A percentile compares a stretch with the other conserved stretches of the same genome.
phyloP scores from a whole-genome alignment of 2,888 invertebrate species.

The Mactromeris polynyma region DNA sequence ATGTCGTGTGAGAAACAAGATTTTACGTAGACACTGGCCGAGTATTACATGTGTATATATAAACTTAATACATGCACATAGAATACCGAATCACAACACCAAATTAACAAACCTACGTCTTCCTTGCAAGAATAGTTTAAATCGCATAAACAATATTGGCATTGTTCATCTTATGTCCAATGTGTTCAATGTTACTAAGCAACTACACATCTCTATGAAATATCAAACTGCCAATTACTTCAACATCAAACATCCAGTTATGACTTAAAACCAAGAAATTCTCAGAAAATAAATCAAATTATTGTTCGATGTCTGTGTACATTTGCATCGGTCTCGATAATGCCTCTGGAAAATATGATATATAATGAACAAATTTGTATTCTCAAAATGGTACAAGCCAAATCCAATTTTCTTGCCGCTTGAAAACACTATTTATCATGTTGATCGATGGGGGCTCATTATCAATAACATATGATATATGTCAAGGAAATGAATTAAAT shows the following conservation, averaged over 20 bases:
- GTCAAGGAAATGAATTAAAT: background rate
- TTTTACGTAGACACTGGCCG: no score
- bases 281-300: constrained; percentile 1
- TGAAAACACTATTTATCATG: background rate
- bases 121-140: no score
- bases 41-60: no score
- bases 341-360: background rate
- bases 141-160: no score
- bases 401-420: background rate
- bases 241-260: background rate
- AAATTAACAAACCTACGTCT: no score
- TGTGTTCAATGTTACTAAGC: background rate
- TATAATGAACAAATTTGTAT: background rate
- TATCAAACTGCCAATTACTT: background rate
- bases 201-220: background rate
- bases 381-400: background rate
- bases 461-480: background rate
- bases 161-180: no score
- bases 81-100: no score
- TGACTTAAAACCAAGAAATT: background rate
- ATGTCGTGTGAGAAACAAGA: no score
- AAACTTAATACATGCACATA: no score
- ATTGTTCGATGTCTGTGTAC: background rate
- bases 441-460: background rate
- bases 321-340: background rate